These are phyloP conservation scores for Ptychochromis oligacanthus DNA, from an alignment of 2,113 vertebrate species.

Conservation along the genomic window DNA sequence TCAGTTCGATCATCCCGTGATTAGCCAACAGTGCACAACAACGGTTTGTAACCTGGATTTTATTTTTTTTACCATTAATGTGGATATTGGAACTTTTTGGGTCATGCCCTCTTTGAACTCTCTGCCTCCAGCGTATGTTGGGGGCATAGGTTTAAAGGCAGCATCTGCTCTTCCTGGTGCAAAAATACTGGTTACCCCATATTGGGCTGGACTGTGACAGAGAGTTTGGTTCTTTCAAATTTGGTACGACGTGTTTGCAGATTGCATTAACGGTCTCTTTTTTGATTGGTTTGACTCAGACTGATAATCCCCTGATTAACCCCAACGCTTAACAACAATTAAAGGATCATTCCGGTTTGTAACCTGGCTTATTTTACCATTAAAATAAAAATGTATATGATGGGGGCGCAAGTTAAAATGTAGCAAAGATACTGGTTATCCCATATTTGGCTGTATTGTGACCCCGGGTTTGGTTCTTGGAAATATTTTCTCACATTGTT, in stretches of 20 bases:
- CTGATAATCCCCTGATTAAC: too few relatives aligned
- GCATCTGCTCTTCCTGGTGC: not conserved
- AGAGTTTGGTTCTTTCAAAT: too few relatives aligned
- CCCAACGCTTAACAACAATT: too few relatives aligned
- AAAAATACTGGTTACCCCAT: not conserved
- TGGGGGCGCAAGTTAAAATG: accelerated
- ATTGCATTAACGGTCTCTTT: too few relatives aligned
- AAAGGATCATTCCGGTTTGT: too few relatives aligned
- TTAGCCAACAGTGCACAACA: not conserved
- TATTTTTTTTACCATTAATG: not conserved
- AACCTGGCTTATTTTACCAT: too few relatives aligned
- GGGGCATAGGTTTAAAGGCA: accelerated
- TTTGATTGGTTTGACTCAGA: too few relatives aligned
- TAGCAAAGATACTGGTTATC: not conserved
- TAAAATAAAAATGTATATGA: not conserved
- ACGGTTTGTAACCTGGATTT: not conserved
- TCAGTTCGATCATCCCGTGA: not conserved
- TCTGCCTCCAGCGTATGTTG: accelerated
- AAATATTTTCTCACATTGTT: not conserved
- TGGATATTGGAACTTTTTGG: too few relatives aligned
- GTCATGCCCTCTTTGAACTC: not conserved
- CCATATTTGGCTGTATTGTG: not conserved
- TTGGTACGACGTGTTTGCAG: too few relatives aligned
- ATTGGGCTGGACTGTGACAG: not conserved
- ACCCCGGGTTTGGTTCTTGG: not conserved